A percentile compares a stretch with the other conserved stretches of the same genome.
Evolutionary conservation across 2,797 vertebrate species (phyloP).

Genomic region (Coluber constrictor): DNA sequence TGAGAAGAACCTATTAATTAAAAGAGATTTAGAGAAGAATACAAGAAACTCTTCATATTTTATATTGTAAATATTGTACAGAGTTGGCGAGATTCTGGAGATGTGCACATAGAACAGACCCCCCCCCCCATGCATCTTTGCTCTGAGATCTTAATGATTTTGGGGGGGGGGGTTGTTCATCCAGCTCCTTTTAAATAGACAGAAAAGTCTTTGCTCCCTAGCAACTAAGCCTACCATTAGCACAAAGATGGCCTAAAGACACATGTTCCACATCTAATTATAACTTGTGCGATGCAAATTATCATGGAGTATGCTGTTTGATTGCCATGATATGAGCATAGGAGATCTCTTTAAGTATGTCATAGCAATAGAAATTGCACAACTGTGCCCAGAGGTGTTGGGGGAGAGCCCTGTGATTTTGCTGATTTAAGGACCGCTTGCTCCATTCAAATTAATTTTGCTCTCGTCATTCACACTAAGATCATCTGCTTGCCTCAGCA

Average conservation of each 20-base stretch:
- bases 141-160: not conserved
- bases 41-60: not conserved
- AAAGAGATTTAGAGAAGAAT: not conserved
- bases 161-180: not conserved
- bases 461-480: constrained; percentile 32
- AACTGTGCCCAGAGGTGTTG: constrained; percentile 14
- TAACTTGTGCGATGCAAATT: constrained; percentile 29
- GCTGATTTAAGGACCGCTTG: constrained; percentile 6
- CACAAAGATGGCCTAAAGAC: not conserved
- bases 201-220: not conserved
- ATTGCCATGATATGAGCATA: not conserved
- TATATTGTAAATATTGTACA: not conserved
- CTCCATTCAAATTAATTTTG: constrained; percentile 45
- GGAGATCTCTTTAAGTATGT: constrained; percentile 33
- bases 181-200: constrained; percentile 4
- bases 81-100: not conserved
- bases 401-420: constrained; percentile 33
- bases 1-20: not conserved
- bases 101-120: not conserved
- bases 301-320: constrained; percentile 57
- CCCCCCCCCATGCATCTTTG: not conserved
- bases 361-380: constrained; percentile 29
- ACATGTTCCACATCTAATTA: not conserved
- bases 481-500: constrained; percentile 36
- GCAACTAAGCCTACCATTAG: constrained; percentile 29